Evolutionary conservation across 1,140 invertebrate species (phyloP).

Genomic region (Drosophila pruinosa): DNA sequence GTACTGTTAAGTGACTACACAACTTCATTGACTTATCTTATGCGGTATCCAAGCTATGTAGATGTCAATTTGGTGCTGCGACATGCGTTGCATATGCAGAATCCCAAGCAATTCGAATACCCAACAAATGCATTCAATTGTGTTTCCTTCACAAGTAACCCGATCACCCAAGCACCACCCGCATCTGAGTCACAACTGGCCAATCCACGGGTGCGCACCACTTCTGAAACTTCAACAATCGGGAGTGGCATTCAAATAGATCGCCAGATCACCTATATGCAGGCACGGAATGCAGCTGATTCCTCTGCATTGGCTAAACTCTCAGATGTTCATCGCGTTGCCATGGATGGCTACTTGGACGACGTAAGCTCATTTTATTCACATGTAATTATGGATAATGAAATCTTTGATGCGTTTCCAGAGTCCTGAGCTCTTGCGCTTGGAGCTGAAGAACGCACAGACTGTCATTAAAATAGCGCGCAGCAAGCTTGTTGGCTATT

Average conservation of each 20-base stretch:
- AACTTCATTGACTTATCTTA: slow-evolving; percentile 86
- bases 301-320: slow-evolving; percentile 58
- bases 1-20: slow-evolving; percentile 87
- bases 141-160: slow-evolving; percentile 54
- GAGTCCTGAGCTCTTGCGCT: slow-evolving; percentile 81
- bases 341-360: slow-evolving; percentile 71
- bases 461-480: slow-evolving; percentile 82
- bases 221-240: slow-evolving; percentile 42
- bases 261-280: slow-evolving; percentile 65
- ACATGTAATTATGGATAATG: too few relatives aligned
- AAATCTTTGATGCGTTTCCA: slow-evolving; percentile 24
- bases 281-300: slow-evolving; percentile 63
- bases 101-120: slow-evolving; percentile 83
- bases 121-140: slow-evolving; percentile 71
- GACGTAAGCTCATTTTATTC: slow-evolving; percentile 51
- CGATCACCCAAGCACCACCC: not conserved
- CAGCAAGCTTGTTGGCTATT: slow-evolving; percentile 81
- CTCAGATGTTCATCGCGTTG: slow-evolving; percentile 47
- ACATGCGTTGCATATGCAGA: slow-evolving; percentile 86
- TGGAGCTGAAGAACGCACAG: slow-evolving; percentile 82
- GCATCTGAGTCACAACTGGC: not conserved
- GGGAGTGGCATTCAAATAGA: slow-evolving; percentile 46
- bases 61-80: slow-evolving; percentile 87
- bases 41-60: slow-evolving; percentile 87
- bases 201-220: slow-evolving; percentile 31